Evolutionary conservation across 2,113 vertebrate genomes (phyloP).

Genomic region (Plecturocebus donacophilus): DNA sequence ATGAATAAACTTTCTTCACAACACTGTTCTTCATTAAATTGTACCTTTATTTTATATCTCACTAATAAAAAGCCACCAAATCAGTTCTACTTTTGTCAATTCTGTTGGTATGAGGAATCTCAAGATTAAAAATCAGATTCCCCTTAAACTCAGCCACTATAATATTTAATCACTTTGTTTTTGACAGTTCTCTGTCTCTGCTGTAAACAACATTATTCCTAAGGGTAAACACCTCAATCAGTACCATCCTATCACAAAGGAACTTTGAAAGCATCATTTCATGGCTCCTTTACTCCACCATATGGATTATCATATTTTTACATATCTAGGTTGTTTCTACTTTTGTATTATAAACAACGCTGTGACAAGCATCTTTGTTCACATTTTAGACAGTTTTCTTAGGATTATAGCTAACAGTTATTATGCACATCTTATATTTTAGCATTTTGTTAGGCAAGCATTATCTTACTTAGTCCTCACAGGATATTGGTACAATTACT

Average conservation of each 20-base stretch:
- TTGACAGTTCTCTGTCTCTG: neutral
- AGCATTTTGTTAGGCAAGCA: neutral
- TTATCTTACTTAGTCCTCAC: neutral
- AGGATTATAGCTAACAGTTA: neutral
- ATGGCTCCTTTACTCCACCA: neutral
- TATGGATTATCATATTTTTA: neutral
- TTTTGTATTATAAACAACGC: neutral
- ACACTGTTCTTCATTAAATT: neutral
- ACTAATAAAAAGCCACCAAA: conserved; percentile 1
- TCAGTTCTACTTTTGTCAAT: conserved; percentile 15
- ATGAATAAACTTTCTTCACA: neutral
- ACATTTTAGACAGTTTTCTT: neutral
- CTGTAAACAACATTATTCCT: neutral
- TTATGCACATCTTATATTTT: neutral
- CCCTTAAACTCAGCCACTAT: neutral
- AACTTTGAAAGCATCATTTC: neutral
- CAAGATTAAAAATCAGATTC: neutral
- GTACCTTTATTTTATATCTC: neutral
- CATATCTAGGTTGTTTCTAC: neutral
- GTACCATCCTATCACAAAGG: neutral
- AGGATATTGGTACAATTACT: neutral
- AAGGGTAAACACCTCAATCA: neutral
- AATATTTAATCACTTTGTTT: conserved; percentile 6
- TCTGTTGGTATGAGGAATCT: neutral
- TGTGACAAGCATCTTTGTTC: neutral